phyloP scores from a whole-genome alignment of 2,888 invertebrate genomes.

The Oscheius onirici region DNA sequence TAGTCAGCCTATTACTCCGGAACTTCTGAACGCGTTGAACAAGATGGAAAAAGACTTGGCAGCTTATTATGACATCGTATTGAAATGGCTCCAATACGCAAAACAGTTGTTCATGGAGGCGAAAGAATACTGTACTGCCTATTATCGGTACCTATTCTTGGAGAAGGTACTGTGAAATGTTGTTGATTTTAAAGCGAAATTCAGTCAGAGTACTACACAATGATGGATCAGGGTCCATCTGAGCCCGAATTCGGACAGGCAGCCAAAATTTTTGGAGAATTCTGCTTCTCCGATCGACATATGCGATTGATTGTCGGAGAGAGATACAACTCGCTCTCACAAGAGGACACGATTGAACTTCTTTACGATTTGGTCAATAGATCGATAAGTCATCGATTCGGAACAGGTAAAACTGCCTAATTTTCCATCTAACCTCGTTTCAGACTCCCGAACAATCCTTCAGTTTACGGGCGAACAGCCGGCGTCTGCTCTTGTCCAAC shows the following conservation, averaged over 20 bases:
- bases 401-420: neutral
- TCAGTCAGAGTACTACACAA: slow-evolving; percentile 40
- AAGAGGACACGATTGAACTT: slow-evolving; percentile 28
- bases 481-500: slow-evolving; percentile 1
- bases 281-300: slow-evolving; percentile 33
- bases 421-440: too few relatives aligned
- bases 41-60: slow-evolving; percentile 21
- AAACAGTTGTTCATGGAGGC: slow-evolving; percentile 7
- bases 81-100: slow-evolving; percentile 29
- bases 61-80: slow-evolving; percentile 6
- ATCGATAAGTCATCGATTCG: neutral
- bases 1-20: neutral
- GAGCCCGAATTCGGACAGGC: slow-evolving; percentile 39
- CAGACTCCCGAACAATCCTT: slow-evolving; percentile 1
- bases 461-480: neutral
- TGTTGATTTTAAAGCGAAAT: neutral
- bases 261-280: slow-evolving; percentile 42
- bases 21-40: neutral
- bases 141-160: slow-evolving; percentile 23
- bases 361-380: slow-evolving; percentile 27
- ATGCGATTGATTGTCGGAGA: slow-evolving; percentile 32
- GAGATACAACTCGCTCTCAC: neutral
- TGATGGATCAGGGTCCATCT: slow-evolving; percentile 35
- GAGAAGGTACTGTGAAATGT: slow-evolving; percentile 13
- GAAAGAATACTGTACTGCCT: slow-evolving; percentile 19